Evolutionary conservation across 2,113 vertebrate species (phyloP), one percentile per base, ranked within the genome.

Genomic region (Cynoglossus semilaevis): DNA sequence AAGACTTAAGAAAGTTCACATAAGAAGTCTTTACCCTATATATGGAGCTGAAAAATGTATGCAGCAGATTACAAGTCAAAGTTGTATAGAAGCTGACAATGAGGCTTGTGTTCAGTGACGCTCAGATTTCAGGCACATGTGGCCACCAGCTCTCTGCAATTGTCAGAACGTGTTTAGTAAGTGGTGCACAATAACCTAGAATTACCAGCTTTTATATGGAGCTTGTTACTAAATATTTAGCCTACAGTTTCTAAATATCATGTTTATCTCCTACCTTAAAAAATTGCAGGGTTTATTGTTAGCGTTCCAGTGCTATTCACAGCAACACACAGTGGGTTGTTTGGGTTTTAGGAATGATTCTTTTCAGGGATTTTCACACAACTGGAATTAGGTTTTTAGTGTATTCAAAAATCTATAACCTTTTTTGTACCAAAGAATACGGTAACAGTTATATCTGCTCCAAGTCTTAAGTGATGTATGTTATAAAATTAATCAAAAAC

Each of bases 111-210:
- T 41, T 12, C 1, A 14, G 38, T 1, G 38, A 54, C 9, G 40
- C 55, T 59, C 14, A 37, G 15, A 41, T 41, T 41, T 41, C 38
- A 41, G 38, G 10, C 34, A 42, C 16, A 44, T 45, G 41, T 51
- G 29, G 64, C 12, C 8, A 48, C 35, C 19, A 11, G 22, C 16
- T 34, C n/a, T 45, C 13, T 15, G 17, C 14, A 6, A 14, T 7
- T 40, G 11, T 11, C 14, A 13, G 14, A 41, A 41, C 11, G 4
- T 41, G 38, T 41, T 41, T 13, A 41, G 38, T 12, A 41, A 41
- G 38, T 12, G 38, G 38, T 40, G 37, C 9, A 40, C 37, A 40
- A 14, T 5, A 41, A 4, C 38, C 2, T 41, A 41, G 38, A 41
- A 41, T 41, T 14, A 41, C 22, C 22, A 41, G 14, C 10, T 9